phyloP scores from a whole-genome alignment of 2,888 invertebrate species.

The Acronicta psi region DNA sequence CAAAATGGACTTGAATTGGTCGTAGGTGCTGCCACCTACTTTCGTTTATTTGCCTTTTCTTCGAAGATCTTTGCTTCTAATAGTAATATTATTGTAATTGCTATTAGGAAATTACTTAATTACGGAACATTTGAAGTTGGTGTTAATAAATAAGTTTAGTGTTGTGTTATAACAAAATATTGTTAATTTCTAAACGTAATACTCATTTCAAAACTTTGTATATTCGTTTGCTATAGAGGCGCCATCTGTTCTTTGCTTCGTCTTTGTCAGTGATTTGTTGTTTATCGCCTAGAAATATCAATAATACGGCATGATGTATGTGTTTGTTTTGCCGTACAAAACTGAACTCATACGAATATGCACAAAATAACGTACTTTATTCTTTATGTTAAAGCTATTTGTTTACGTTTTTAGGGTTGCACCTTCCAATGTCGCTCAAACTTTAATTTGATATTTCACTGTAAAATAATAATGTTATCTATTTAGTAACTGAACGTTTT shows the following conservation, averaged over 20 bases:
- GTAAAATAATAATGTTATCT: slow-evolving; percentile 51
- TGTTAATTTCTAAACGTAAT: background rate
- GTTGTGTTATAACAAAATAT: background rate
- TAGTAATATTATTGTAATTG: background rate
- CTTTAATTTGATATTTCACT: slow-evolving; percentile 46
- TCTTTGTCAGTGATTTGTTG: background rate
- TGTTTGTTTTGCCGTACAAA: slow-evolving; percentile 29
- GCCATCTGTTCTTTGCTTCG: background rate
- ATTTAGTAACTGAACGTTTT: slow-evolving; percentile 56
- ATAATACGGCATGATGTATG: background rate
- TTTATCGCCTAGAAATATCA: slow-evolving; percentile 6
- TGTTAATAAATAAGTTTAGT: background rate
- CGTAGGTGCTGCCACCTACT: background rate
- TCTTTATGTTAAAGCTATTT: slow-evolving; percentile 31
- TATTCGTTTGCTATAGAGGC: background rate
- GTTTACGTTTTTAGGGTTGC: slow-evolving; percentile 32
- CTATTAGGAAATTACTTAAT: too few species aligned
- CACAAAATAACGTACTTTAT: slow-evolving; percentile 42
- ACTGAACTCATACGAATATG: slow-evolving; percentile 30
- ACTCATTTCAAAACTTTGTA: background rate
- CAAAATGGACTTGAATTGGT: background rate
- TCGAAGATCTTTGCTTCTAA: background rate
- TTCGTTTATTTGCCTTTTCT: background rate
- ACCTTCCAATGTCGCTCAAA: slow-evolving; percentile 50
- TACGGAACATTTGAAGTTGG: too few species aligned